A percentile compares a stretch with the other conserved stretches of the same genome.
These are phyloP conservation scores for Tragelaphus strepsiceros DNA, from an alignment of 2,113 vertebrate genomes.

Conservation along the genomic window DNA sequence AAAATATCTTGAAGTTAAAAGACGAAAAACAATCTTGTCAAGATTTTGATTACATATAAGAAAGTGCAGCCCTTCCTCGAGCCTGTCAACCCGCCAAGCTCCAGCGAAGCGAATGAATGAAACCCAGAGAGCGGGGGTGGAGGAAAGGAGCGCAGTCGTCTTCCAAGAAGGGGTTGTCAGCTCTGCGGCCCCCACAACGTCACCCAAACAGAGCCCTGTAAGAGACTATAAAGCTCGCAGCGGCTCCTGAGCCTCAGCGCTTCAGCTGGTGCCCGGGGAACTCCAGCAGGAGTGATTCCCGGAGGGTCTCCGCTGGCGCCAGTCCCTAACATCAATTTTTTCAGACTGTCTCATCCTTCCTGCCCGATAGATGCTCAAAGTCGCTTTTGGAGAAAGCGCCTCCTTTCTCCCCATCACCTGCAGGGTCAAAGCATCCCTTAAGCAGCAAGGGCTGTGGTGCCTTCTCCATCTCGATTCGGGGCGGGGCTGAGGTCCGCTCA, in stretches of 20 bases:
- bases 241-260: not conserved
- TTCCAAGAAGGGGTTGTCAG: not conserved
- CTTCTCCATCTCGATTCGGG: not conserved
- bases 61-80: not conserved
- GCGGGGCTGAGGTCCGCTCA: not conserved
- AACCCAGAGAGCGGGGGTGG: not conserved
- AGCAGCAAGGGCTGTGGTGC: not conserved
- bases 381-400: not conserved
- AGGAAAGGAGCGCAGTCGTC: not conserved
- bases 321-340: not conserved
- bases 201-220: not conserved
- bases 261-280: not conserved
- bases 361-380: not conserved
- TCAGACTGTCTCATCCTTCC: not conserved
- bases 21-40: not conserved
- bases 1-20: not conserved
- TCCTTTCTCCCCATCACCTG: not conserved
- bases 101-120: not conserved
- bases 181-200: not conserved
- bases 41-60: not conserved
- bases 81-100: not conserved
- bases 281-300: not conserved
- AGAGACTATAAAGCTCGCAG: not conserved
- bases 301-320: not conserved
- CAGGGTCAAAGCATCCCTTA: not conserved